phyloP scores from a whole-genome alignment of 2,797 vertebrate species.

The Platyrinchus mystaceus region DNA sequence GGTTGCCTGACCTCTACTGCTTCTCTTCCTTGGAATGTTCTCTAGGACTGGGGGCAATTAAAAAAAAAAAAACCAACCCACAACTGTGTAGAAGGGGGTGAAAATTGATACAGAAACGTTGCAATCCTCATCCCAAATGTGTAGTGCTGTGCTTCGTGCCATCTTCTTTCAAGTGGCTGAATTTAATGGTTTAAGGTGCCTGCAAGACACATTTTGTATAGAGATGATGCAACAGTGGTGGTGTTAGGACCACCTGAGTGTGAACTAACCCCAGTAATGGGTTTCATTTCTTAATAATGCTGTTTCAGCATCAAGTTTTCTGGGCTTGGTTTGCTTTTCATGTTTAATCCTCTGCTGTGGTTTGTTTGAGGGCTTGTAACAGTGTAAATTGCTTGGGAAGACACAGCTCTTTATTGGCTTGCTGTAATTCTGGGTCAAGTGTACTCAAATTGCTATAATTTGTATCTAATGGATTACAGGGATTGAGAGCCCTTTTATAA shows the following conservation, averaged over 20 bases:
- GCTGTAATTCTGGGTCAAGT: constrained; percentile 41
- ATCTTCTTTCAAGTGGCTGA: background rate
- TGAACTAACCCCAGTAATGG: background rate
- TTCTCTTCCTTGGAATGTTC: background rate
- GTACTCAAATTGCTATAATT: constrained; percentile 41
- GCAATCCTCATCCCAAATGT: background rate
- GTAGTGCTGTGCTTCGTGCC: background rate
- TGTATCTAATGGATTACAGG: constrained; percentile 31
- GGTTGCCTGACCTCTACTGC: background rate
- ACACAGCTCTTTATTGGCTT: background rate
- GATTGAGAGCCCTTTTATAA: constrained; percentile 3
- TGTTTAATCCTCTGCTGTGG: background rate
- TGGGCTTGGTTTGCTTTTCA: background rate
- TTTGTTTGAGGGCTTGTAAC: background rate
- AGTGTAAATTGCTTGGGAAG: constrained; percentile 33
- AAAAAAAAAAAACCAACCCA: background rate
- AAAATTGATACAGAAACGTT: background rate
- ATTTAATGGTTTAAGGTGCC: background rate
- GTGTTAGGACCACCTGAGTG: background rate
- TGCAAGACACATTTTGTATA: background rate
- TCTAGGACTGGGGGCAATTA: background rate
- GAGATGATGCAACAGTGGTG: background rate
- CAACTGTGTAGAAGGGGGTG: background rate
- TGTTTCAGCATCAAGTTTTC: background rate
- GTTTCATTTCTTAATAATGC: background rate